Evolutionary conservation across 2,888 invertebrate species (phyloP).

Genomic region (Agrochola circellaris): DNA sequence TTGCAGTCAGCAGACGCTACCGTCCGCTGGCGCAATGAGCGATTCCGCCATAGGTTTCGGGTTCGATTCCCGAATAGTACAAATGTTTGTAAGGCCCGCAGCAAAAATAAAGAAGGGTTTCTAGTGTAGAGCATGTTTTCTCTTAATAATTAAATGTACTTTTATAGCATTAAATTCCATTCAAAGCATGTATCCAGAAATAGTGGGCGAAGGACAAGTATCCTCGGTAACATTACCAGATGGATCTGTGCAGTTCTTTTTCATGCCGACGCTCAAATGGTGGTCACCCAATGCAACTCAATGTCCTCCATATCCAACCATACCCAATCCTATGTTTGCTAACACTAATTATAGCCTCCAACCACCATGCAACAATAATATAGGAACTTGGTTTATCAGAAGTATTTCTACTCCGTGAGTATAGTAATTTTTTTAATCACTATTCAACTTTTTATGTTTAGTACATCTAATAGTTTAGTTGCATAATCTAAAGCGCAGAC

Average conservation of each 20-base stretch:
- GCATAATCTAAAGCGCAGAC: neutral
- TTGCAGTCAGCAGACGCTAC: neutral
- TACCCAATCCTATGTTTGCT: conserved; percentile 37
- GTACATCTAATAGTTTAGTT: neutral
- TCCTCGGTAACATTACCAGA: conserved; percentile 78
- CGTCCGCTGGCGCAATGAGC: neutral
- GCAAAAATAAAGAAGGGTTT: neutral
- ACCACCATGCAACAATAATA: conserved; percentile 57
- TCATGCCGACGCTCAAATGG: conserved; percentile 76
- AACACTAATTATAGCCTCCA: conserved; percentile 56
- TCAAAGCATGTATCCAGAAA: conserved; percentile 64
- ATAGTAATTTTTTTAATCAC: neutral
- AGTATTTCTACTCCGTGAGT: conserved; percentile 81
- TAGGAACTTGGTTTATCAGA: conserved; percentile 80
- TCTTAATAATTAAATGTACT: conserved; percentile 5
- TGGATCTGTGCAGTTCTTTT: conserved; percentile 81
- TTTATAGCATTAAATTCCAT: conserved; percentile 49
- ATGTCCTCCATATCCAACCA: conserved; percentile 46
- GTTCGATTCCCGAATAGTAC: neutral
- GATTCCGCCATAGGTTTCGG: neutral
- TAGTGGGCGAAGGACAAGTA: conserved; percentile 86
- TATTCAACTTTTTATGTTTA: neutral
- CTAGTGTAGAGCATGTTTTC: neutral
- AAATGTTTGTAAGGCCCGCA: neutral
- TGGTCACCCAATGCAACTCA: conserved; percentile 55